phyloP scores from a whole-genome alignment of 2,888 invertebrate genomes.

The Philereme vetulata region DNA sequence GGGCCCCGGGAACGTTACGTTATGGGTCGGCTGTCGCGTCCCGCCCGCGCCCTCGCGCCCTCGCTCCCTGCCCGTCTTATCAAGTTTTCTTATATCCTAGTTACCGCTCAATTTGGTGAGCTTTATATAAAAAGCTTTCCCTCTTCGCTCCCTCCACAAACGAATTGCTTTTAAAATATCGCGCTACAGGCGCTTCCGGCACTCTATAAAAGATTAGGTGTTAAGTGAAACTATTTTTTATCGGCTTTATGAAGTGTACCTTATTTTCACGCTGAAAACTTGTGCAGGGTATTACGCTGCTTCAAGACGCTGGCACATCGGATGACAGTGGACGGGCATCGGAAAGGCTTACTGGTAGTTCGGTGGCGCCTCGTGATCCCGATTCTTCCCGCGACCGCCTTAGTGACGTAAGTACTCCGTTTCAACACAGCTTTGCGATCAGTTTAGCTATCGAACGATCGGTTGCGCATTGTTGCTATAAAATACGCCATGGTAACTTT shows the following conservation, averaged over 20 bases:
- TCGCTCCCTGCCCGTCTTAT: conserved; percentile 69
- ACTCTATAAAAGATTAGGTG: conserved; percentile 50
- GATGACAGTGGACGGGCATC: conserved; percentile 93
- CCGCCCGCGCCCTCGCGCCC: conserved; percentile 55
- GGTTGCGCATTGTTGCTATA: conserved; percentile 30
- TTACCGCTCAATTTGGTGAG: conserved; percentile 77
- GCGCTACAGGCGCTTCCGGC: conserved; percentile 54
- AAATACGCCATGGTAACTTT: conserved; percentile 12
- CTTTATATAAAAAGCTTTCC: conserved; percentile 68
- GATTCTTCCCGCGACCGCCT: conserved; percentile 93
- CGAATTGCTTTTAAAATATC: conserved; percentile 66
- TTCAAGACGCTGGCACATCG: conserved; percentile 92
- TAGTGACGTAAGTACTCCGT: conserved; percentile 89
- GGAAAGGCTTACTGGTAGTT: conserved; percentile 90
- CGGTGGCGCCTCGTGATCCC: conserved; percentile 89
- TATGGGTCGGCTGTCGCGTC: conserved; percentile 68
- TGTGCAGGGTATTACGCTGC: conserved; percentile 88
- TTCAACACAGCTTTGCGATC: conserved; percentile 31
- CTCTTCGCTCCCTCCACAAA: conserved; percentile 58
- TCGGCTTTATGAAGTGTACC: conserved; percentile 48
- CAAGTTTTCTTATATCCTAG: conserved; percentile 78
- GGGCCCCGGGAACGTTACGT: conserved; percentile 72
- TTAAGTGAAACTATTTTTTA: conserved; percentile 37
- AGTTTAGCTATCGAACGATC: conserved; percentile 33
- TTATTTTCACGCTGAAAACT: conserved; percentile 52